Evolutionary conservation across 2,888 invertebrate species (phyloP), one percentile per base, ranked within the genome.

Genomic region (Ommatoiulus sabulosus): DNA sequence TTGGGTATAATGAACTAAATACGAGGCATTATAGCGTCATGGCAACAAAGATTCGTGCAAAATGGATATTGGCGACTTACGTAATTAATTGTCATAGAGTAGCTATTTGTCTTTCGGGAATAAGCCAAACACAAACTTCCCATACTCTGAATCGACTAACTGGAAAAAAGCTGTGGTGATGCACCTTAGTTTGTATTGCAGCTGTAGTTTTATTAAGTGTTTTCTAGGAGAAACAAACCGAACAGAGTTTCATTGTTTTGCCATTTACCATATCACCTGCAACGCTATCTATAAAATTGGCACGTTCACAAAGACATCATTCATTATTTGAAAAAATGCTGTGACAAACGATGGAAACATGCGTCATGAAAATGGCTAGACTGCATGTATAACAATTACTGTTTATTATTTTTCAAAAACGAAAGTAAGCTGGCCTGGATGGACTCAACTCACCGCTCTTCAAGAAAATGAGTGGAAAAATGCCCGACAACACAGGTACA

Each of bases 11-110:
- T 57, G 6, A 17, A 57, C n/a, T n/a, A 57, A n/a, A 17, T n/a
- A 35, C 35, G 35, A 35, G 35, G 35, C 35, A 35, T 35, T n/a
- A n/a, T 57, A 57, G n/a, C 12, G n/a, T 57, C 57, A 57, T 57
- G 57, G n/a, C 57, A 57, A 57, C 52, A 8, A 57, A 57, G 57
- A 57, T 57, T 57, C 57, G 57, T 57, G 57, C 57, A n/a, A 57
- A n/a, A 57, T 57, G 57, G 57, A n/a, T 7, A 57, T 57, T 57
- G 57, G 4, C n/a, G 57, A n/a, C 57, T 57, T n/a, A 12, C 4
- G n/a, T 57, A 57, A 57, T 57, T 17, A n/a, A 57, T 57, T 35
- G 35, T 35, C 35, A 35, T 35, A 35, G 35, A 35, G 35, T 35
- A 35, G 35, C 35, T 35, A 35, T 35, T 35, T 35, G 35, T 35